Evolutionary conservation across 2,888 invertebrate genomes (phyloP).

Genomic region (Periphyllus acericola): DNA sequence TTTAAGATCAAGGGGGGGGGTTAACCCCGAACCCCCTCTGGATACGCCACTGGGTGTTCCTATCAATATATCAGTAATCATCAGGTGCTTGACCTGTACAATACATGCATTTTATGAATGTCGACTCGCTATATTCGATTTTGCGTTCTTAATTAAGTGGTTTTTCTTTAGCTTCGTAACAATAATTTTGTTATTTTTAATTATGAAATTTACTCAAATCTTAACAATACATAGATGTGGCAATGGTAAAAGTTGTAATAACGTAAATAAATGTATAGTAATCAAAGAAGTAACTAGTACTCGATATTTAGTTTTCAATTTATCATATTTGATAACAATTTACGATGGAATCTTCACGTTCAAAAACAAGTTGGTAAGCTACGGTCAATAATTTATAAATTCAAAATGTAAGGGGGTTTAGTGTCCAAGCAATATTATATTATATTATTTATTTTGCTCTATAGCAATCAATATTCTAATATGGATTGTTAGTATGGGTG

Average conservation of each 20-base stretch:
- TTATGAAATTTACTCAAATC: background rate
- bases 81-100: too few species aligned
- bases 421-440: background rate
- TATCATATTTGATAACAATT: background rate
- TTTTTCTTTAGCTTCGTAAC: too few species aligned
- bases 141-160: too few species aligned
- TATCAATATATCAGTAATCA: too few species aligned
- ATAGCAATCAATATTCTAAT: background rate
- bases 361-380: background rate
- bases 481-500: background rate
- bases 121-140: too few species aligned
- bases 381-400: background rate
- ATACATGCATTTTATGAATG: too few species aligned
- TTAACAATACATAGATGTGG: background rate
- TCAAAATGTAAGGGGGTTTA: background rate
- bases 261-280: background rate
- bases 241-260: background rate
- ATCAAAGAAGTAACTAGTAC: background rate
- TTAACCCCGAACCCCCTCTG: too few species aligned
- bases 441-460: background rate
- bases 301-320: background rate
- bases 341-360: background rate
- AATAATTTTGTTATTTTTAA: too few species aligned
- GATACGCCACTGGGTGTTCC: too few species aligned
- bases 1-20: too few species aligned